phyloP scores from a whole-genome alignment of 2,113 vertebrate genomes.

The Psilopogon haemacephalus region DNA sequence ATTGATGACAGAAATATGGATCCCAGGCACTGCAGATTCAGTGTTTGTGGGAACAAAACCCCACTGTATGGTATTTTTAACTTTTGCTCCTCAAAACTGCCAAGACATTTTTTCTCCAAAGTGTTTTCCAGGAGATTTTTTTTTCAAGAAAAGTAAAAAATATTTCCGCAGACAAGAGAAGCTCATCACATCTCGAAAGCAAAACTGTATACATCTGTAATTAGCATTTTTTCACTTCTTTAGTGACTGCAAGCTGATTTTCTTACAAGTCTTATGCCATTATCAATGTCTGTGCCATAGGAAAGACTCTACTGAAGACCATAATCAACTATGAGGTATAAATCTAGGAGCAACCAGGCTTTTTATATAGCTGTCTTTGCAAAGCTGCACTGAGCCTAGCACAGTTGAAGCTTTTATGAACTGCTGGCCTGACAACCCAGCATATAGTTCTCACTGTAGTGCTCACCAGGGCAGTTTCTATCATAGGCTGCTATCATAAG shows the following conservation, averaged over 20 bases:
- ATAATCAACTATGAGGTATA: background rate
- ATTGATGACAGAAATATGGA: background rate
- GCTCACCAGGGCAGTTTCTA: background rate
- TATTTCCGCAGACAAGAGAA: background rate
- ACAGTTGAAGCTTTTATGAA: background rate
- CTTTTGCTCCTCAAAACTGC: background rate
- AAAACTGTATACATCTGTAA: background rate
- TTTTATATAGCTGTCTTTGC: background rate
- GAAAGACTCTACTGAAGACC: background rate
- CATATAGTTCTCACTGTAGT: background rate
- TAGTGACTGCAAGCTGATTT: background rate
- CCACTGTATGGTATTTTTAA: background rate
- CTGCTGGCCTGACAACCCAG: background rate
- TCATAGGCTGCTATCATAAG: background rate
- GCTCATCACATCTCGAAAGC: background rate
- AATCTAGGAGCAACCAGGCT: background rate
- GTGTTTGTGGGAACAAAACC: background rate
- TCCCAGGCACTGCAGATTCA: background rate
- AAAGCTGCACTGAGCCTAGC: background rate
- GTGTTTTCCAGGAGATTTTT: background rate
- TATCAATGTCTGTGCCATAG: background rate
- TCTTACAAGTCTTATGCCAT: background rate
- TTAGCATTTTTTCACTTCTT: background rate
- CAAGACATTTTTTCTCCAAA: background rate
- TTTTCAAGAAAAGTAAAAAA: background rate